Conservation (phyloP, 1,140 invertebrate genomes). For the Amphibalanus amphitrite region DNA sequence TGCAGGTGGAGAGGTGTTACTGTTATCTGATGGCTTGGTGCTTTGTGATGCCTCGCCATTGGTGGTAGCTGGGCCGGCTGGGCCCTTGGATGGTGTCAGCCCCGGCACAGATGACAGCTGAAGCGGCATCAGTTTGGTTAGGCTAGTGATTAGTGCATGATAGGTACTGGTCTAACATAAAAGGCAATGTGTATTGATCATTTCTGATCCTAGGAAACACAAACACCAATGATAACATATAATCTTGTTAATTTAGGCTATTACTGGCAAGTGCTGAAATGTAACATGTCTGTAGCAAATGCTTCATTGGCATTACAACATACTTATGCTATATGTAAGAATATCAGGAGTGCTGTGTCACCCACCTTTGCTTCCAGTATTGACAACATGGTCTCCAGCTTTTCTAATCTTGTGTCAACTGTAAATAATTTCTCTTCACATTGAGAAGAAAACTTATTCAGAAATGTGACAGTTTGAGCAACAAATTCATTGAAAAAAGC, state of each 20-base stretch:
- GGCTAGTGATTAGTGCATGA: too few relatives aligned
- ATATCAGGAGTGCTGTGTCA: too few relatives aligned
- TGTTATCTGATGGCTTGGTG: constrained; percentile 16
- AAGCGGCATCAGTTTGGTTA: constrained; percentile 4
- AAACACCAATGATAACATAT: too few relatives aligned
- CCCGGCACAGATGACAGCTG: constrained; percentile 54
- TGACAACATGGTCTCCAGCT: constrained; percentile 63
- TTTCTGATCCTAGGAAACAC: too few relatives aligned
- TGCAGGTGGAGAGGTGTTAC: background rate
- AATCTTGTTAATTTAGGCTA: too few relatives aligned
- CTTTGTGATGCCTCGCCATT: constrained; percentile 4
- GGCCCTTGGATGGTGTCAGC: constrained; percentile 19
- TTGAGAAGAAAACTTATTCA: constrained; percentile 67
- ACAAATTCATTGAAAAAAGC: constrained; percentile 88
- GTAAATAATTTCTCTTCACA: constrained; percentile 71
- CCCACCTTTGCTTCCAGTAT: constrained; percentile 72
- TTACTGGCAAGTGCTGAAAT: too few relatives aligned
- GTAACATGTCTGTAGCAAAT: too few relatives aligned
- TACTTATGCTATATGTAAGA: too few relatives aligned
- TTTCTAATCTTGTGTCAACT: constrained; percentile 59
- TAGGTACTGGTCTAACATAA: too few relatives aligned
- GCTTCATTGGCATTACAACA: too few relatives aligned
- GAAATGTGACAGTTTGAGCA: constrained; percentile 60
- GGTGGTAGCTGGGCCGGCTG: background rate
- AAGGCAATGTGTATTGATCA: too few relatives aligned